Evolutionary conservation across 2,797 vertebrate species (phyloP), one percentile per base, ranked within the genome.

Genomic region (Anas bernieri): DNA sequence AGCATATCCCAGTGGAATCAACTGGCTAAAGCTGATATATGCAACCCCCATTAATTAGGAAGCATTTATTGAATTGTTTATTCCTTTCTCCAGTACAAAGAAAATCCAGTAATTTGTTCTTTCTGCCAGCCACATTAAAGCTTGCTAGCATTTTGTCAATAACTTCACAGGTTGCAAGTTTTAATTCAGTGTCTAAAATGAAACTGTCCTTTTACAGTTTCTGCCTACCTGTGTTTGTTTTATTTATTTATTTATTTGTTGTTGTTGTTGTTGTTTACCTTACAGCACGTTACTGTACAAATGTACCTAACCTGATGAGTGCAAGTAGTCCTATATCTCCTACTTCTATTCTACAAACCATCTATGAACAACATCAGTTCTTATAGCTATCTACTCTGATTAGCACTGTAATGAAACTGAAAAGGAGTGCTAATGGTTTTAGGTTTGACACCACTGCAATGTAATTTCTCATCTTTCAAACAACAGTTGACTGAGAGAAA

Each of bases 71-170:
- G 11, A 4, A 2, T 4, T 13, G 4, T 45, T 77, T 20, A 10
- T 66, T 83, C 20, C 0, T 12, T 72, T 73, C 33, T 45, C 6
- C 11, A n/a, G 1, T 11, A 20, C 8, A 35, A 14, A 81, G 22
- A 75, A 93, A 66, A 81, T 28, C 18, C 67, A 75, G 15, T 39
- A 2, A 46, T 66, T 86, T 52, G 31, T 70, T 73, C 9, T 17
- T 83, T 78, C 46, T 90, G 56, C 13, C 28, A 79, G 13, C 5
- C 28, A 35, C 77, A 35, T 68, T 50, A 54, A 75, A 88, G 8
- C 3, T 8, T 0, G 1, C 69, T 50, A 59, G 4, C 2, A 56
- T 43, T 86, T 86, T 70, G 3, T 31, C 1, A 7, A 5, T 70
- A 77, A 68, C 1, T 46, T 74, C 62, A 25, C 4, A 78, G 31